phyloP scores from a whole-genome alignment of 1,140 invertebrate species.

The Leptinotarsa defecta region DNA sequence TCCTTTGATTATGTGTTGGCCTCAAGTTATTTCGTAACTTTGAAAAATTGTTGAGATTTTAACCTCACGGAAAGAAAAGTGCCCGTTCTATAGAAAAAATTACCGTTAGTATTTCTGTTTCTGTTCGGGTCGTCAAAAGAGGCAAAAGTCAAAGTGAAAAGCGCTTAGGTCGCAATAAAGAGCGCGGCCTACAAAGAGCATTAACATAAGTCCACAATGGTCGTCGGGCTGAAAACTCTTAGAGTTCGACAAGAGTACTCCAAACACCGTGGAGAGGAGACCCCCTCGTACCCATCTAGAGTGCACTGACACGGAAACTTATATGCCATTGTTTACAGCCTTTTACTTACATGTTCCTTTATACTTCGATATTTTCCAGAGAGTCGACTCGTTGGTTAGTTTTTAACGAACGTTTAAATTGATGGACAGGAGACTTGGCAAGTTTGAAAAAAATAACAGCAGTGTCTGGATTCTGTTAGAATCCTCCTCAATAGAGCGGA shows the following conservation, averaged over 20 bases:
- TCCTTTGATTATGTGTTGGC: no score
- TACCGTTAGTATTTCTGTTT: not conserved
- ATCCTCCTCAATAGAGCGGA: no score
- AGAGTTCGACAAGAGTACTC: slow-evolving; percentile 20
- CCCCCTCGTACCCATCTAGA: slow-evolving; percentile 10
- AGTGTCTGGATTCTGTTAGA: no score
- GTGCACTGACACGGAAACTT: slow-evolving; percentile 22
- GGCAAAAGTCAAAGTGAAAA: slow-evolving; percentile 21
- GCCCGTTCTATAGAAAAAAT: not conserved
- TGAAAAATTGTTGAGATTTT: no score
- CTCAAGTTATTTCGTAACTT: no score
- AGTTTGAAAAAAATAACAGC: no score
- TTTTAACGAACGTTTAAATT: no score
- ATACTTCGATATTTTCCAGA: not conserved
- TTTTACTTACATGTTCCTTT: slow-evolving; percentile 19
- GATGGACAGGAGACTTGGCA: no score
- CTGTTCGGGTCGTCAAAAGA: slow-evolving; percentile 8
- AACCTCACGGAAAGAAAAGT: no score
- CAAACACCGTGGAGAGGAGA: slow-evolving; percentile 12
- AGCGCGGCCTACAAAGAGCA: slow-evolving; percentile 14
- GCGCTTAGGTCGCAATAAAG: not conserved
- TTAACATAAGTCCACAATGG: slow-evolving; percentile 24
- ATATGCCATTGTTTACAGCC: slow-evolving; percentile 10
- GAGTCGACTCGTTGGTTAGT: no score
- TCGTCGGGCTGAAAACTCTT: slow-evolving; percentile 14